phyloP scores from a whole-genome alignment of 2,797 vertebrate genomes.

The Hafferia zeledoni region DNA sequence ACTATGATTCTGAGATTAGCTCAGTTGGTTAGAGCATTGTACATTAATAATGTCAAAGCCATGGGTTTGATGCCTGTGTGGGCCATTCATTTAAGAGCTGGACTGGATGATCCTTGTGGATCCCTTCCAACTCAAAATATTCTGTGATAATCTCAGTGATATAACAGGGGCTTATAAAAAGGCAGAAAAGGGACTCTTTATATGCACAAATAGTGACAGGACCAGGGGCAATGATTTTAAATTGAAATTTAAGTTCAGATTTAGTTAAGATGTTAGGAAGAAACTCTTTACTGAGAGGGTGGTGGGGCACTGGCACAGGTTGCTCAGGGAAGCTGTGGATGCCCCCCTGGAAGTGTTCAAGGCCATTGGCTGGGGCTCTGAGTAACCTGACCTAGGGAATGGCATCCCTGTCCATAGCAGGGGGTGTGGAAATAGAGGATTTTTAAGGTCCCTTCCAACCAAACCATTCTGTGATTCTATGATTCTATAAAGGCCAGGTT shows the following conservation, averaged over 20 bases:
- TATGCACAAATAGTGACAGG: background rate
- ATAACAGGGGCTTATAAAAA: background rate
- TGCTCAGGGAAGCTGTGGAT: background rate
- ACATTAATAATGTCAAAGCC: background rate
- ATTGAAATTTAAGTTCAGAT: background rate
- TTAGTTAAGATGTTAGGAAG: background rate
- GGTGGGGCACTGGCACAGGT: background rate
- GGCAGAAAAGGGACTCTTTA: background rate
- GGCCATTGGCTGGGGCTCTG: background rate
- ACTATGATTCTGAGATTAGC: background rate
- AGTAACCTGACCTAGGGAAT: background rate
- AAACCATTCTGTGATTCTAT: background rate
- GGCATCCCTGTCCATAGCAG: background rate
- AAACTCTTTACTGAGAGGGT: background rate
- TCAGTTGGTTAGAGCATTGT: background rate
- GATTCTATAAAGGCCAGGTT: background rate
- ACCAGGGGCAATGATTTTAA: background rate
- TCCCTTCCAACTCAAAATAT: background rate
- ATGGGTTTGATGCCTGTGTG: background rate
- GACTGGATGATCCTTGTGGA: background rate
- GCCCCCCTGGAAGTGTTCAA: background rate
- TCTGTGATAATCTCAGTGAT: background rate
- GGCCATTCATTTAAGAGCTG: background rate
- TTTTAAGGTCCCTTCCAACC: background rate
- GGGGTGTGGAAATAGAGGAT: background rate